Percentiles rank a stretch among this genome's conserved stretches.
phyloP scores from a whole-genome alignment of 2,797 vertebrate genomes.

The Oophaga sylvatica region DNA sequence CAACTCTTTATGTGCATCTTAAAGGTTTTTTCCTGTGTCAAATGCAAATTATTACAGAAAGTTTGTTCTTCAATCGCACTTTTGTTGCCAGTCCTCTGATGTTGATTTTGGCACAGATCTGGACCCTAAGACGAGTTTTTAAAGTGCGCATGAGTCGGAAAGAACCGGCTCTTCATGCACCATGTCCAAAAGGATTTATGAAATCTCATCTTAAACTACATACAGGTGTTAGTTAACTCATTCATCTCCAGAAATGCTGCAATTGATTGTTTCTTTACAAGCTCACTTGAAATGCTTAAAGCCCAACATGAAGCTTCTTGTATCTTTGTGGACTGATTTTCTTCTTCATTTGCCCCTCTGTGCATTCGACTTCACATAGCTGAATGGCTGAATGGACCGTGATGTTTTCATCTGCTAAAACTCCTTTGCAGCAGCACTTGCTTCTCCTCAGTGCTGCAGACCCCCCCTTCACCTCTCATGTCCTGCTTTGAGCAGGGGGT shows the following conservation, averaged over 20 bases:
- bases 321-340: too few species aligned
- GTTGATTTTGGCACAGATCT: constrained; percentile 2
- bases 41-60: not conserved
- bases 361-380: too few species aligned
- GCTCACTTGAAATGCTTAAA: too few species aligned
- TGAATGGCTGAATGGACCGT: too few species aligned
- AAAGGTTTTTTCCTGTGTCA: not conserved
- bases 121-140: not conserved
- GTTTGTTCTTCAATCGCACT: not conserved
- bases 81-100: not conserved
- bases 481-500: too few species aligned
- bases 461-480: too few species aligned
- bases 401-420: too few species aligned
- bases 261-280: not conserved
- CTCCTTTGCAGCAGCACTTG: too few species aligned
- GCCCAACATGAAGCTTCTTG: too few species aligned
- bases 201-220: not conserved
- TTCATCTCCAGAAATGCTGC: not conserved
- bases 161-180: not conserved
- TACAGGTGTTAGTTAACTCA: not conserved
- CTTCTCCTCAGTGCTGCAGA: too few species aligned
- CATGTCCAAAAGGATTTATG: not conserved
- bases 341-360: too few species aligned
- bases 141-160: not conserved
- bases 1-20: not conserved